Evolutionary conservation across 2,113 vertebrate species (phyloP).

Genomic region (Saguinus imperator): DNA sequence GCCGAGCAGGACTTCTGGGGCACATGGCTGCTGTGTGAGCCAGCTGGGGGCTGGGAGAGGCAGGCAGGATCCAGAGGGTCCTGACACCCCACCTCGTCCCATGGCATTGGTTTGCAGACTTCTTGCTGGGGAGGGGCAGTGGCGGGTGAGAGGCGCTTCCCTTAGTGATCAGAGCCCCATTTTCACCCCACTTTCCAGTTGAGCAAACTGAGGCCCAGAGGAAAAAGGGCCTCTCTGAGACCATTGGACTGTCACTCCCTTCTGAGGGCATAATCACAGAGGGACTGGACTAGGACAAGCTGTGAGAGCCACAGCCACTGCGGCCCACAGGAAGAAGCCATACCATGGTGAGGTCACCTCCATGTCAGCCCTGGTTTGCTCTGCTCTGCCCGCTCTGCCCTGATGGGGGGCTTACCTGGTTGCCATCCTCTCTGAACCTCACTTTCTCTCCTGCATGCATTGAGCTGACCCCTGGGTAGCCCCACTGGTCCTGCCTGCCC

Average conservation of each 20-base stretch:
- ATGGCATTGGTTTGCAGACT: background rate
- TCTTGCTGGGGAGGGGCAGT: background rate
- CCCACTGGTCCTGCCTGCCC: background rate
- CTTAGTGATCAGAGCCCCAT: background rate
- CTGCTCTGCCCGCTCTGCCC: background rate
- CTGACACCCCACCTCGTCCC: background rate
- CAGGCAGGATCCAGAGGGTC: background rate
- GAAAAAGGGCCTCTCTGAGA: background rate
- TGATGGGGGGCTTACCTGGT: fast-evolving
- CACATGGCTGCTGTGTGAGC: background rate
- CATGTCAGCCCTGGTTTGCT: background rate
- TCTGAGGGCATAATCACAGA: too few relatives aligned
- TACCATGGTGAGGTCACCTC: background rate
- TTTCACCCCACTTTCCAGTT: background rate
- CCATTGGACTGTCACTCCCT: background rate
- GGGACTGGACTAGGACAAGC: background rate
- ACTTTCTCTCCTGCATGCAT: background rate
- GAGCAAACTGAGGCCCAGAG: background rate
- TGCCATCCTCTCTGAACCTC: background rate
- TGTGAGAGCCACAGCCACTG: background rate
- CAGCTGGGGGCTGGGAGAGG: background rate
- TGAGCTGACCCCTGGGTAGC: background rate
- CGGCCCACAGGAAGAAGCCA: background rate
- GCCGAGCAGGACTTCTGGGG: background rate
- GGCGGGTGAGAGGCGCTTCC: background rate